These are phyloP conservation scores for Lasioglossum marginatum DNA, from an alignment of 2,888 invertebrate genomes.

Conservation along the genomic window DNA sequence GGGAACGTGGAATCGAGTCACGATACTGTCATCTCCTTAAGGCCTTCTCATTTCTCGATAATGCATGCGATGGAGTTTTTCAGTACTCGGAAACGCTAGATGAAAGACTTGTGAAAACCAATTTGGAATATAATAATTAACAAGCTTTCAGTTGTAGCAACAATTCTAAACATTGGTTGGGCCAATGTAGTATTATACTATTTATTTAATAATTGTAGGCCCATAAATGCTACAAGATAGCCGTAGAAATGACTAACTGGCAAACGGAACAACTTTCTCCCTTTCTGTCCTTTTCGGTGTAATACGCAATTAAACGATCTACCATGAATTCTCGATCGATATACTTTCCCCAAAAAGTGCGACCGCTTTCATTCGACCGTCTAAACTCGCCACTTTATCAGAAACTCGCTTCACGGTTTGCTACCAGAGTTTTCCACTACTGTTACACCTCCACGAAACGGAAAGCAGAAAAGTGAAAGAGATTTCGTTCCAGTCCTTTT, in stretches of 20 bases:
- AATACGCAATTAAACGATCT: not conserved
- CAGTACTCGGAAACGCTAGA: too few species aligned
- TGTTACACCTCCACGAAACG: constrained; percentile 5
- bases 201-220: too few species aligned
- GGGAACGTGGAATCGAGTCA: not conserved
- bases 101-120: too few species aligned
- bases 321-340: not conserved
- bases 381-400: constrained; percentile 17
- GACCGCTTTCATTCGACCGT: not conserved
- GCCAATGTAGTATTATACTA: too few species aligned
- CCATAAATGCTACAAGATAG: too few species aligned
- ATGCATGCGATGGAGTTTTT: too few species aligned
- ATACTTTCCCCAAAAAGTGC: constrained; percentile 25
- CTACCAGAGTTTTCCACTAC: not conserved
- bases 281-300: not conserved
- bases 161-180: too few species aligned
- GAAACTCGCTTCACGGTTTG: not conserved
- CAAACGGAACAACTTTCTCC: constrained; percentile 25
- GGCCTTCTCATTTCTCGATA: too few species aligned
- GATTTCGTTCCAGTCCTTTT: not conserved
- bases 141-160: too few species aligned
- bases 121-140: too few species aligned
- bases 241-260: not conserved
- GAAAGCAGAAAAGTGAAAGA: not conserved
- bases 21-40: not conserved